phyloP scores from a whole-genome alignment of 2,888 invertebrate species.

The Drosophila emarginata region DNA sequence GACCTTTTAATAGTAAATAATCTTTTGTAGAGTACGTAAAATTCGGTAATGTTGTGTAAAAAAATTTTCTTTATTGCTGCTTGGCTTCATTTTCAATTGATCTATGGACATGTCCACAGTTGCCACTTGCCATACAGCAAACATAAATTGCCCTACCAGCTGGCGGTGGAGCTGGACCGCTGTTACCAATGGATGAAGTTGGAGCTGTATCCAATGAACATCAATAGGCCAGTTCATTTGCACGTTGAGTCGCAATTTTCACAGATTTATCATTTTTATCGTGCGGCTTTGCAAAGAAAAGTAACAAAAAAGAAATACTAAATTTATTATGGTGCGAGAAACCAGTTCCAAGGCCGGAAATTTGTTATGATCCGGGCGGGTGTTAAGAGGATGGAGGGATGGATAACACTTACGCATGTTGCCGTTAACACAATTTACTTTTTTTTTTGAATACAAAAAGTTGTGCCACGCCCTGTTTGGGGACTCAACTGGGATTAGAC shows the following conservation, averaged over 20 bases:
- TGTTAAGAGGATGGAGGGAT: neutral
- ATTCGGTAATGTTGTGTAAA: slow-evolving; percentile 10
- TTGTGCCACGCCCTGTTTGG: slow-evolving; percentile 14
- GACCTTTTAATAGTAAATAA: slow-evolving; percentile 3
- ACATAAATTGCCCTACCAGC: slow-evolving; percentile 55
- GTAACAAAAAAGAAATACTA: slow-evolving; percentile 22
- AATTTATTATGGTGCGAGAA: slow-evolving; percentile 62
- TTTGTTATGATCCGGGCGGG: slow-evolving; percentile 34
- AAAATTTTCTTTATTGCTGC: neutral
- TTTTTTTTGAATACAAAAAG: slow-evolving; percentile 31
- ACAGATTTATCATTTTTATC: slow-evolving; percentile 65
- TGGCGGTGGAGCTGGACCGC: slow-evolving; percentile 2
- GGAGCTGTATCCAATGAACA: slow-evolving; percentile 37
- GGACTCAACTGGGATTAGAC: slow-evolving; percentile 36
- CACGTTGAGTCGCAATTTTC: slow-evolving; percentile 53
- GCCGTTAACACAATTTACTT: slow-evolving; percentile 61
- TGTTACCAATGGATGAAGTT: slow-evolving; percentile 27
- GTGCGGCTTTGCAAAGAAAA: slow-evolving; percentile 28
- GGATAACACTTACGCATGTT: slow-evolving; percentile 57
- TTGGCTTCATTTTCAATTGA: slow-evolving; percentile 33
- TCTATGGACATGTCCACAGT: slow-evolving; percentile 45
- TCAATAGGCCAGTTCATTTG: slow-evolving; percentile 62
- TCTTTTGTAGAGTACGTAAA: slow-evolving; percentile 16
- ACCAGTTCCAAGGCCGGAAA: slow-evolving; percentile 54
- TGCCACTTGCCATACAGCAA: slow-evolving; percentile 56